Conservation (phyloP, 2,113 vertebrate genomes). For the Phalacrocorax aristotelis region DNA sequence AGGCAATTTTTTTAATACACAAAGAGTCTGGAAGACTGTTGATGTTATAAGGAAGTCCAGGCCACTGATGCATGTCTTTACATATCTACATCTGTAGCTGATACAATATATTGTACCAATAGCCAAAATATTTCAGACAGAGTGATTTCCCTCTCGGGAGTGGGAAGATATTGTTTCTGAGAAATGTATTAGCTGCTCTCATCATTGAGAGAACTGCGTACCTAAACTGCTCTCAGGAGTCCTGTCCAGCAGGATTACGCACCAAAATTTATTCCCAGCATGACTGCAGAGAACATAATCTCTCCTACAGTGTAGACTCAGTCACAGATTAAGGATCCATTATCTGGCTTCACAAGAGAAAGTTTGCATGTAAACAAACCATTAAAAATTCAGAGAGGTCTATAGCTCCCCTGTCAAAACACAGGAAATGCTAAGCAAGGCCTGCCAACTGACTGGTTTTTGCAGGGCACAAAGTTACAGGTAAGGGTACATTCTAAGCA, state of each 20-base stretch:
- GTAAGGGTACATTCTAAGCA: not conserved
- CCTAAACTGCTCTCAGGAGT: not conserved
- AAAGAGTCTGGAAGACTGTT: not conserved
- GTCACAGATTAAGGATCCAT: not conserved
- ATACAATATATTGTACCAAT: not conserved
- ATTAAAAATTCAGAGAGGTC: not conserved
- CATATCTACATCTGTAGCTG: not conserved
- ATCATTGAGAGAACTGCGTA: not conserved
- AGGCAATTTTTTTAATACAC: not conserved
- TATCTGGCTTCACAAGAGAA: not conserved
- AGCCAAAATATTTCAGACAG: not conserved
- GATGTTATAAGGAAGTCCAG: not conserved
- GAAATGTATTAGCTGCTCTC: not conserved
- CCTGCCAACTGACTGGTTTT: not conserved
- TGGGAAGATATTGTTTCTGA: not conserved
- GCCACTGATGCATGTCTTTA: not conserved
- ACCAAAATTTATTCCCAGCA: not conserved
- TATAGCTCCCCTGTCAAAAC: not conserved
- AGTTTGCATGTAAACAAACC: not conserved
- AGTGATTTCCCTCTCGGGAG: not conserved
- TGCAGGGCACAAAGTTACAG: not conserved
- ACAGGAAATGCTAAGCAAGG: not conserved
- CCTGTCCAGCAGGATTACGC: not conserved
- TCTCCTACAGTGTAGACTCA: not conserved
- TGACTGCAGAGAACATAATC: not conserved